These are phyloP conservation scores for Dipodomys stephensi DNA, from an alignment of 2,113 vertebrate species.

Conservation along the genomic window DNA sequence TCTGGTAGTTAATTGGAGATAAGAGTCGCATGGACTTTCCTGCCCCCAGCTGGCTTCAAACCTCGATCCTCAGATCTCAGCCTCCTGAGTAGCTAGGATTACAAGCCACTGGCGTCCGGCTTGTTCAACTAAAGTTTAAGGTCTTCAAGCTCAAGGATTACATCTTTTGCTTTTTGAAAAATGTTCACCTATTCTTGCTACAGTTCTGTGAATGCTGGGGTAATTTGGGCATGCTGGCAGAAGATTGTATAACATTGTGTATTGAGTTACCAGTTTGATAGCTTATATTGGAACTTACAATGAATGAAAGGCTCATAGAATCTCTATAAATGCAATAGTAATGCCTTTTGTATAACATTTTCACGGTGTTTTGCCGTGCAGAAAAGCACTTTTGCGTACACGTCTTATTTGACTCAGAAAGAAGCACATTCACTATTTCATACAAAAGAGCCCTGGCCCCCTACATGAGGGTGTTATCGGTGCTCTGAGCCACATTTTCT, in stretches of 20 bases:
- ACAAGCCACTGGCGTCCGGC: too few species aligned
- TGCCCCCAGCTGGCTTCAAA: too few species aligned
- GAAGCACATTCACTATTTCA: not conserved
- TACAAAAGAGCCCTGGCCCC: not conserved
- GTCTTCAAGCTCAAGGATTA: not conserved
- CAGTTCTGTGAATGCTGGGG: not conserved
- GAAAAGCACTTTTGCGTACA: not conserved
- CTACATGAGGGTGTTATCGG: not conserved
- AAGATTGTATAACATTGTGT: not conserved
- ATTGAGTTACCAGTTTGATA: not conserved
- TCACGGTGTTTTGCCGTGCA: not conserved
- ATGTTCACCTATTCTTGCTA: not conserved
- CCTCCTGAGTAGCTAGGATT: too few species aligned
- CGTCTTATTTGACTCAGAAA: not conserved
- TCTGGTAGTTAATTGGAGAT: too few species aligned
- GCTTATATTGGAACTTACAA: not conserved
- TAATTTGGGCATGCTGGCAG: not conserved
- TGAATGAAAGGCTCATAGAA: not conserved
- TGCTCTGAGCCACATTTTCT: not conserved
- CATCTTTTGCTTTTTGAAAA: not conserved
- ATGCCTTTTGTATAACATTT: not conserved
- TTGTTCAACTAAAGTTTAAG: not conserved
- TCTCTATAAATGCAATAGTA: not conserved
- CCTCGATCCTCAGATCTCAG: too few species aligned
- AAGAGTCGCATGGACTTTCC: too few species aligned